Evolutionary conservation across 1,140 invertebrate species (phyloP).

Genomic region (Ylistrum balloti): DNA sequence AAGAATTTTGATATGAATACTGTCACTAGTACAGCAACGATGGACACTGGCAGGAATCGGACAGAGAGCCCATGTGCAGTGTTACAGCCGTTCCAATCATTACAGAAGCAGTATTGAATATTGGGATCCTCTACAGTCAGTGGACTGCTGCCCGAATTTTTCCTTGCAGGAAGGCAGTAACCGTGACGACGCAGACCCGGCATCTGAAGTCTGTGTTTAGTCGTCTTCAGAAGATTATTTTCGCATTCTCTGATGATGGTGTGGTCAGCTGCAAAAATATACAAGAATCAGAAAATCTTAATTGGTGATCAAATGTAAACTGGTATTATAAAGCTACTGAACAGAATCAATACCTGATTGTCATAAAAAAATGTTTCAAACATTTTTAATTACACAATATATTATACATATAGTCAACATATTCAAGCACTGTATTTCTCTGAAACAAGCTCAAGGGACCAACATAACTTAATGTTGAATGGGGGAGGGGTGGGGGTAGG

Average conservation of each 20-base stretch:
- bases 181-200: slow-evolving; percentile 80
- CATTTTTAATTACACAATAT: too few species aligned
- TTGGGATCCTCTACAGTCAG: slow-evolving; percentile 64
- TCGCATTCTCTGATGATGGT: slow-evolving; percentile 80
- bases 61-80: slow-evolving; percentile 61
- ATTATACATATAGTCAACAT: too few species aligned
- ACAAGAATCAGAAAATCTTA: too few species aligned
- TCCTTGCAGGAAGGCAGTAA: slow-evolving; percentile 79
- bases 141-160: slow-evolving; percentile 77
- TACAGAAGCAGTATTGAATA: slow-evolving; percentile 80
- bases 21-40: neutral
- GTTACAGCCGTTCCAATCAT: slow-evolving; percentile 82
- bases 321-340: too few species aligned
- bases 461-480: too few species aligned
- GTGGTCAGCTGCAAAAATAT: slow-evolving; percentile 73
- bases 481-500: too few species aligned
- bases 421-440: too few species aligned
- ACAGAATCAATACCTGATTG: too few species aligned
- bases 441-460: too few species aligned
- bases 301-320: too few species aligned
- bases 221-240: slow-evolving; percentile 73
- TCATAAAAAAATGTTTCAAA: too few species aligned
- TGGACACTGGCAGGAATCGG: slow-evolving; percentile 54
- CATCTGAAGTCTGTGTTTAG: slow-evolving; percentile 76
- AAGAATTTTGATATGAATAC: neutral